Base-by-base conservation (phyloP, 2,113 vertebrate species). In the Hemichromis elongatus region DNA sequence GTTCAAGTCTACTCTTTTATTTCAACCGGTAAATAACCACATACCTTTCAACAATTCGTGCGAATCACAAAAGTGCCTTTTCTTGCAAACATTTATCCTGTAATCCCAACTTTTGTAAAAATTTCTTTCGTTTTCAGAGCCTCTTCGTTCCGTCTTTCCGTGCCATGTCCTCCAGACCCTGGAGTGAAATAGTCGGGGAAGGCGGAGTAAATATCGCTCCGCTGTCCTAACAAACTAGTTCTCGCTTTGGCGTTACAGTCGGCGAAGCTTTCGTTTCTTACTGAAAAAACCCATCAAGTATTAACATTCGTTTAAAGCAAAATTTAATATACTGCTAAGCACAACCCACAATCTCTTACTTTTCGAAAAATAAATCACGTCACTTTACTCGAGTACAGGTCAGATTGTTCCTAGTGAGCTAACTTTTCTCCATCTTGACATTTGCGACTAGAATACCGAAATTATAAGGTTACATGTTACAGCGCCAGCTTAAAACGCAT, bases 191-290 rank as follows among this genome's bases (percentile, higher is more conserved):
- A 91, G 91, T 57, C 93, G 93, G 87, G 90, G 86, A 89, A 94
- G 93, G 94, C 87, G 94, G 86, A 90, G 81, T 56, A 59, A 61
- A 80, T 94, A 96, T 97, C 94, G 77, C 92, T 97, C 95, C 96
- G 96, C 96, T 5, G 11, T 18, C 59, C 88, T 63, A 50, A 95
- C 85, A 87, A 92, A 90, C 50, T 86, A 93, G 94, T 85, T 35
- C 93, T 7, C 47, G 11, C 54, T 81, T 54, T 21, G 18, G 55
- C 2, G 42, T 42, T 59, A 1, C 6, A 33, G 7, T 56, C 4
- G 5, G 6, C 1, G 5, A 30, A 0, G 3, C 30, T 75, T 82
- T 13, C 2, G 2, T 2, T 3, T 3, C n/a, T 4, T 3, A 13
- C 6, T 6, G 3, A 1, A 9, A 75, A 63, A 57, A 19, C n/a